A percentile compares a stretch with the other conserved stretches of the same genome.
Evolutionary conservation across 92 coral and sea anemone species (phyloP).

Genomic region (Scolanthus callimorphus): DNA sequence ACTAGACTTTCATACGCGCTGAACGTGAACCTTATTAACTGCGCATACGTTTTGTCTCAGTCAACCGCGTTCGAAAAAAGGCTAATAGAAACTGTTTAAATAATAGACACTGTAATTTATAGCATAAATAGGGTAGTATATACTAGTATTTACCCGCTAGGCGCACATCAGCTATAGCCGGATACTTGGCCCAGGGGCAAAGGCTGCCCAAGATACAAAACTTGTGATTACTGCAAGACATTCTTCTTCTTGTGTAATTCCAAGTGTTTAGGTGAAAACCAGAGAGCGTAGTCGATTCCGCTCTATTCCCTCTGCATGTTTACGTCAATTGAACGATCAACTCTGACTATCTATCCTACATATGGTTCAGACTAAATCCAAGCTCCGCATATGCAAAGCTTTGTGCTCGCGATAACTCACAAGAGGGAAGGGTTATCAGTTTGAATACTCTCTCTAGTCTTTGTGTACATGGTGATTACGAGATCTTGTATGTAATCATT

Average conservation of each 20-base stretch:
- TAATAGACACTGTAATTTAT: too few species aligned
- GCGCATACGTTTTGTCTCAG: too few species aligned
- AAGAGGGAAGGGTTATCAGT: conserved; percentile 88
- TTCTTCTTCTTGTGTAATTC: too few species aligned
- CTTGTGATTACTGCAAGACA: conserved; percentile 35
- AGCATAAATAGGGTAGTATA: too few species aligned
- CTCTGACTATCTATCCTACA: conserved; percentile 59
- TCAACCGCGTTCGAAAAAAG: too few species aligned
- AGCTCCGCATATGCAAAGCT: conserved; percentile 70
- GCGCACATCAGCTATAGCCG: too few species aligned
- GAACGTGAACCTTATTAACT: too few species aligned
- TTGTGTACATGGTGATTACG: conserved; percentile 87
- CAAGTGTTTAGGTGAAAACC: neutral
- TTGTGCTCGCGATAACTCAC: conserved; percentile 69
- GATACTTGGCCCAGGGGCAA: conserved; percentile 52
- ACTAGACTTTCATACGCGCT: too few species aligned
- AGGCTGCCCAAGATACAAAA: conserved; percentile 72
- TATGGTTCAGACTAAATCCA: conserved; percentile 73
- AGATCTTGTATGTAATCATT: conserved; percentile 86
- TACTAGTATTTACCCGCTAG: conserved; percentile 71
- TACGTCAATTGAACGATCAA: conserved; percentile 32
- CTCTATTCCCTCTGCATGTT: neutral
- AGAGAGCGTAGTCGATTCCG: neutral
- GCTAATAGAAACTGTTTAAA: too few species aligned
- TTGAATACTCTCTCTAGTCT: conserved; percentile 59